Conservation (phyloP, 2,797 vertebrate genomes). For the Sebastes minor region DNA sequence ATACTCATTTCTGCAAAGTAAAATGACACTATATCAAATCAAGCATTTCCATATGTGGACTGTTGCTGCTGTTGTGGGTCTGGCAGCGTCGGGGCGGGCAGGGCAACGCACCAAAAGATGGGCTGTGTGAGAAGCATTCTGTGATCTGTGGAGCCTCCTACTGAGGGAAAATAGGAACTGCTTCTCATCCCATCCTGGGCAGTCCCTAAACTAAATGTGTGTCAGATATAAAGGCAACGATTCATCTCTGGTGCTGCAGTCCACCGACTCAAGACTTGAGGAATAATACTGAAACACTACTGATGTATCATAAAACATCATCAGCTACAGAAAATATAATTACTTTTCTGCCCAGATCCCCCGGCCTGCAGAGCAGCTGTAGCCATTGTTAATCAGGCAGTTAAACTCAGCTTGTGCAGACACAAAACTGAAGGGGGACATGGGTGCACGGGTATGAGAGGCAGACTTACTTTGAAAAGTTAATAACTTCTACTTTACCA, state of each 20-base stretch:
- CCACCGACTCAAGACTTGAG: not conserved
- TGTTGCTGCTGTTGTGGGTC: slow-evolving; percentile 78
- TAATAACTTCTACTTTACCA: slow-evolving; percentile 77
- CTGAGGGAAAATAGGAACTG: slow-evolving; percentile 75
- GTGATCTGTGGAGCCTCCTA: slow-evolving; percentile 90
- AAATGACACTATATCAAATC: slow-evolving; percentile 99
- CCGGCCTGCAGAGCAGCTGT: slow-evolving; percentile 22
- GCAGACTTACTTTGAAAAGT: slow-evolving; percentile 72
- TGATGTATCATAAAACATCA: slow-evolving; percentile 11
- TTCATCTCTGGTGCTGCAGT: not conserved
- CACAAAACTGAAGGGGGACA: slow-evolving; percentile 53
- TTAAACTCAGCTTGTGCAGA: slow-evolving; percentile 65
- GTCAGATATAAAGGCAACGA: not conserved
- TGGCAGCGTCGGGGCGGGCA: slow-evolving; percentile 42
- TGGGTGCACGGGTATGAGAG: slow-evolving; percentile 48
- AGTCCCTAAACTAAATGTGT: not conserved
- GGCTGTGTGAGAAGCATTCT: slow-evolving; percentile 53
- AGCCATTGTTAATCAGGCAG: slow-evolving; percentile 57
- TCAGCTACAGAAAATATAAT: slow-evolving; percentile 25
- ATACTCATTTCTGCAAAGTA: slow-evolving; percentile 98
- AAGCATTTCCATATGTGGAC: slow-evolving; percentile 99
- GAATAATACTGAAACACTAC: slow-evolving; percentile 4
- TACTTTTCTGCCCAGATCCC: slow-evolving; percentile 5
- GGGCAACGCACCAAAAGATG: slow-evolving; percentile 61
- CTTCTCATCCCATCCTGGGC: not conserved